Evolutionary conservation across 2,888 invertebrate species (phyloP).

Genomic region (Ypsolopha sequella): DNA sequence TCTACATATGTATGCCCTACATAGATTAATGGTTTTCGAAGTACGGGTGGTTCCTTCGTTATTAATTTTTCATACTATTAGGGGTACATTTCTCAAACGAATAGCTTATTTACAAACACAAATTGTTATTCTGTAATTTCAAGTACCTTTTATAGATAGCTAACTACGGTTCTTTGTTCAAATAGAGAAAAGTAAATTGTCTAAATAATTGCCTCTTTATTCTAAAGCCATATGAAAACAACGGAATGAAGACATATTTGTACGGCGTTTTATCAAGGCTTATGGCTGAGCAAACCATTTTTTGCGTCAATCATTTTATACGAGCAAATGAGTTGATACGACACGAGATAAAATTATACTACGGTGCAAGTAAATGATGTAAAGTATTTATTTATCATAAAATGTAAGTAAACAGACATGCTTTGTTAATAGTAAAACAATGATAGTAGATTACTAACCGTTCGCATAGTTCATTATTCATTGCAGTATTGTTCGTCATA

Average conservation of each 20-base stretch:
- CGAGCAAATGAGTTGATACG: not conserved
- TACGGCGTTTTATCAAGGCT: not conserved
- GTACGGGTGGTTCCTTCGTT: too few species aligned
- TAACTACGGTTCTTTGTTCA: not conserved
- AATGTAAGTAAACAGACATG: not conserved
- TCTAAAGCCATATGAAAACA: not conserved
- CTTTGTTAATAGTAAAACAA: too few species aligned
- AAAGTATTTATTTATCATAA: not conserved
- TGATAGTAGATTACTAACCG: too few species aligned
- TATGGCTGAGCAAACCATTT: not conserved
- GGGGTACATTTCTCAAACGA: too few species aligned
- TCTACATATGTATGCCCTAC: too few species aligned
- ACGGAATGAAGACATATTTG: not conserved
- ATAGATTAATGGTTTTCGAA: too few species aligned
- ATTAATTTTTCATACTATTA: too few species aligned
- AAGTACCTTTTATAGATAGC: not conserved
- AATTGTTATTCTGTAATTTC: too few species aligned
- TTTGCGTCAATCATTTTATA: not conserved
- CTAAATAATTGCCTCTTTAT: not conserved
- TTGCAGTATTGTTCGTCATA: too few species aligned
- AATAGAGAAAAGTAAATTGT: not conserved
- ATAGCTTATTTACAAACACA: too few species aligned
- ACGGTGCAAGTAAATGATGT: not conserved
- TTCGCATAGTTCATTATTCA: too few species aligned
- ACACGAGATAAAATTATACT: too few species aligned